Conservation (phyloP, 2,797 vertebrate genomes). For the Mycteria americana region DNA sequence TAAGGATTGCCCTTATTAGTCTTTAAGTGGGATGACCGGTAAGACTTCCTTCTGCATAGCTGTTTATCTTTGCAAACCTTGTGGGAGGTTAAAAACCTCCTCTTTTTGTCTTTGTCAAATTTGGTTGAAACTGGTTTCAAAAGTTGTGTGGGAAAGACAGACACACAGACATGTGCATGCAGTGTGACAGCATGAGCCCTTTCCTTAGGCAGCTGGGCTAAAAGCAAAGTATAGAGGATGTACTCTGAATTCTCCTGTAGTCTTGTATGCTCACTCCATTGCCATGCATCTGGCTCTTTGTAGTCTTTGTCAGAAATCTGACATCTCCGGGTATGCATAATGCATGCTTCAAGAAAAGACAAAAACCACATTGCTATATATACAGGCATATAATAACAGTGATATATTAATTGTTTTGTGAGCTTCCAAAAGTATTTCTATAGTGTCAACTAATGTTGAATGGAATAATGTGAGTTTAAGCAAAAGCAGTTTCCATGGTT, state of each 20-base stretch:
- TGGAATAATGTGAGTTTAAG: conserved; percentile 72
- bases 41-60: background rate
- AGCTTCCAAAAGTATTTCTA: conserved; percentile 65
- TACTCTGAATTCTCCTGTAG: background rate
- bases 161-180: background rate
- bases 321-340: background rate
- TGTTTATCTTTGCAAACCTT: background rate
- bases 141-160: background rate
- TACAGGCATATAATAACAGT: background rate
- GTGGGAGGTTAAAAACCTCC: background rate
- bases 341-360: background rate
- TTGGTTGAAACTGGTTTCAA: background rate
- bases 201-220: background rate
- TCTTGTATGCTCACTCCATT: background rate
- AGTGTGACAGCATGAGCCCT: background rate
- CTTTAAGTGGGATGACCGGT: background rate
- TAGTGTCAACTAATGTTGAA: conserved; percentile 60
- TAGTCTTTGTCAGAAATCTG: conserved; percentile 37
- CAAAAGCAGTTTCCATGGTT: conserved; percentile 80
- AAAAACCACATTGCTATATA: background rate
- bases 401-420: conserved; percentile 46
- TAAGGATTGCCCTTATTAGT: background rate
- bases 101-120: background rate
- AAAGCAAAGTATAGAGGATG: background rate
- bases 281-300: background rate